Evolutionary conservation across 2,113 vertebrate species (phyloP).

Genomic region (Ailuropoda melanoleuca): DNA sequence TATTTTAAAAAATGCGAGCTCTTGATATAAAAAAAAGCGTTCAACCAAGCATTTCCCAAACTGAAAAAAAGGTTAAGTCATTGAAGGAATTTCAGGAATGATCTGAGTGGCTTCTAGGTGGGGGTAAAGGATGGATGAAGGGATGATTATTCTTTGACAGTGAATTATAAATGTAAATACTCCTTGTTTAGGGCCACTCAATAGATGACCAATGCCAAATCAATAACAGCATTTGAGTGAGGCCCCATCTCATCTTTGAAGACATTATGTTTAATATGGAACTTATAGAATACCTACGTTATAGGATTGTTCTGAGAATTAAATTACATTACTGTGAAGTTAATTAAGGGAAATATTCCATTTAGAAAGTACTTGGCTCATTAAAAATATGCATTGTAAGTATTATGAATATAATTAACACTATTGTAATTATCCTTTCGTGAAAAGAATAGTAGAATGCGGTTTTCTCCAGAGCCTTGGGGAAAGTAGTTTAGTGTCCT

Average conservation of each 20-base stretch:
- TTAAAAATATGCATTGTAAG: background rate
- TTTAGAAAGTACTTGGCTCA: background rate
- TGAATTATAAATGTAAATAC: background rate
- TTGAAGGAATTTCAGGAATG: background rate
- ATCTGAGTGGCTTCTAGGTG: background rate
- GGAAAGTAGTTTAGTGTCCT: background rate
- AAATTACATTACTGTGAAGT: background rate
- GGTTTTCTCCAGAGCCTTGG: background rate
- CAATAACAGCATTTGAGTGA: background rate
- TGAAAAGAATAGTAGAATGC: background rate
- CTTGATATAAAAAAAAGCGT: background rate
- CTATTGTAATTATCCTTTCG: background rate
- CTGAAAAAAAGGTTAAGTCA: background rate
- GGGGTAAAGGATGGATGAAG: background rate
- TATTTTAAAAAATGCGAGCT: background rate
- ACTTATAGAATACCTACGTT: background rate
- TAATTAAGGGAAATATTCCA: slow-evolving; percentile 11
- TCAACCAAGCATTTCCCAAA: background rate
- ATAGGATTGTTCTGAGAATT: background rate
- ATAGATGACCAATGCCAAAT: background rate
- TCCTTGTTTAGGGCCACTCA: background rate
- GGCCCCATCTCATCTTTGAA: background rate
- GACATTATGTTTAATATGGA: background rate
- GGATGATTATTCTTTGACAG: background rate
- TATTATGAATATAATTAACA: background rate